phyloP scores from a whole-genome alignment of 2,797 vertebrate genomes.

The Etheostoma perlongum region DNA sequence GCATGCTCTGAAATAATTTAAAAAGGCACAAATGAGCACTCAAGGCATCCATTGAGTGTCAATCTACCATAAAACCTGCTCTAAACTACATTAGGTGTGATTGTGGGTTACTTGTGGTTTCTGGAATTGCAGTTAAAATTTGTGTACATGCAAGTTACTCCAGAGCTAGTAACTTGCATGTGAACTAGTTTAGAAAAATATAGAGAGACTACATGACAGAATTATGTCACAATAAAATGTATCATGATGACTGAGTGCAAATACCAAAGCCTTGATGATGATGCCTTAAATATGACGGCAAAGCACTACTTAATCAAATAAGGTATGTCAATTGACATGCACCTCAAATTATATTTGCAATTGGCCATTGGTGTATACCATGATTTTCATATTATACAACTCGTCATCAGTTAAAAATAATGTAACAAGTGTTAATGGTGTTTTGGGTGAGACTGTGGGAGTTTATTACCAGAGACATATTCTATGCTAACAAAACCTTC shows the following conservation, averaged over 20 bases:
- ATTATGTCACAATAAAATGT: slow-evolving; percentile 23
- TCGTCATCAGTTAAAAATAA: background rate
- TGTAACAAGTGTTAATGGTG: background rate
- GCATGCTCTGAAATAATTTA: slow-evolving; percentile 5
- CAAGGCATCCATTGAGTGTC: background rate
- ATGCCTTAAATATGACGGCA: slow-evolving; percentile 1
- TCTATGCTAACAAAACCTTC: background rate
- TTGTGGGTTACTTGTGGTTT: background rate
- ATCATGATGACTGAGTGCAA: slow-evolving; percentile 13
- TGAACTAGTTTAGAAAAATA: slow-evolving; percentile 12
- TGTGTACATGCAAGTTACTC: background rate
- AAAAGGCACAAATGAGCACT: background rate
- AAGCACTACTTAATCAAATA: slow-evolving; percentile 1
- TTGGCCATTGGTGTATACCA: background rate
- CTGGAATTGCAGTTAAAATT: background rate
- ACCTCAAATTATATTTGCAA: slow-evolving; percentile 1
- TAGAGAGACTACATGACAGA: slow-evolving; percentile 20
- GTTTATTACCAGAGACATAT: slow-evolving; percentile 14
- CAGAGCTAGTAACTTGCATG: background rate
- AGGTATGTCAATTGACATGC: background rate
- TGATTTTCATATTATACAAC: slow-evolving; percentile 12
- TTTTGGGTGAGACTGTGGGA: background rate
- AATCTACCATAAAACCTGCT: background rate
- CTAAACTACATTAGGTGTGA: background rate
- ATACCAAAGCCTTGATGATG: slow-evolving; percentile 22